phyloP scores from a whole-genome alignment of 1,140 invertebrate species.

The Asobara japonica region DNA sequence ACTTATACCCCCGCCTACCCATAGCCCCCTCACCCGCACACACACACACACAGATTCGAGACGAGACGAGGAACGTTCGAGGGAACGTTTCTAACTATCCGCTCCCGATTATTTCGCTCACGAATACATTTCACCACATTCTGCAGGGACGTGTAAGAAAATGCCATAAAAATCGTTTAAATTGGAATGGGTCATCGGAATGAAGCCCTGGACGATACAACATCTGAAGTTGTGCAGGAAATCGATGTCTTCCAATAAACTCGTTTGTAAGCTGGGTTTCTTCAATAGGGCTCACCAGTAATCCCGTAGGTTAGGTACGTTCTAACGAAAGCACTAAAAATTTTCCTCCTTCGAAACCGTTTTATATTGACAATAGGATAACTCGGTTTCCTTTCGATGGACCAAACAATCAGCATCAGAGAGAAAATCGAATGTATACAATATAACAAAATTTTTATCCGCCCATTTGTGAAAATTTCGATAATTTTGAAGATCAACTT shows the following conservation, averaged over 20 bases:
- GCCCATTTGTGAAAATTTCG: background rate
- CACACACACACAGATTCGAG: too few species aligned
- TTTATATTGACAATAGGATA: too few species aligned
- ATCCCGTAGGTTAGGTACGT: background rate
- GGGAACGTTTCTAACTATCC: too few species aligned
- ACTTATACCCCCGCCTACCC: too few species aligned
- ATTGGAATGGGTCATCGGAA: background rate
- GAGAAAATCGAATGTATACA: background rate
- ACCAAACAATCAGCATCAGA: background rate
- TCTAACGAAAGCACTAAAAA: background rate
- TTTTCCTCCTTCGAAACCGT: background rate
- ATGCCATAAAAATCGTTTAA: background rate
- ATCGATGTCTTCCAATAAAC: background rate
- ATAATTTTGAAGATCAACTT: too few species aligned
- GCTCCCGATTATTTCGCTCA: too few species aligned
- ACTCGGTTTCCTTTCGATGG: background rate
- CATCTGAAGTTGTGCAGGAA: background rate
- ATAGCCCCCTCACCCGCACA: too few species aligned
- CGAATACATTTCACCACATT: background rate
- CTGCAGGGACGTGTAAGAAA: background rate
- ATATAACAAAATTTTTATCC: background rate
- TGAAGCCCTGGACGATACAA: background rate
- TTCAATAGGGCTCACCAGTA: background rate
- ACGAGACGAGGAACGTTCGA: too few species aligned
- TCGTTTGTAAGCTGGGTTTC: background rate